phyloP scores from a whole-genome alignment of 1,140 invertebrate species.

The Neotoxoptera formosana region DNA sequence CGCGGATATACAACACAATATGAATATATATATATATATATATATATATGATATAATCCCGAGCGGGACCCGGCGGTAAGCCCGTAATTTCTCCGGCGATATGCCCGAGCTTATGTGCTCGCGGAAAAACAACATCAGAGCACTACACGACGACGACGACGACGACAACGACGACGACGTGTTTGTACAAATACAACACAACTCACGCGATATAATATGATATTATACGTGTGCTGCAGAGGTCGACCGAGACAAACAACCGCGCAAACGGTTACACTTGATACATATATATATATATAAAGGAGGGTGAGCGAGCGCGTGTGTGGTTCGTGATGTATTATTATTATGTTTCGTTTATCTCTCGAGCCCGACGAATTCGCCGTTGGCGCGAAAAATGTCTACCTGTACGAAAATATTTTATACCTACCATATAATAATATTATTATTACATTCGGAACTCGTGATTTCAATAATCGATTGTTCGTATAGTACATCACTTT shows the following conservation, averaged over 20 bases:
- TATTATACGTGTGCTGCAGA: not conserved
- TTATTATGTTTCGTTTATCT: not conserved
- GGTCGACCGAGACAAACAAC: not conserved
- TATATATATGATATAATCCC: not conserved
- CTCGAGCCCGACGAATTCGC: not conserved
- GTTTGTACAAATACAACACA: slow-evolving; percentile 16
- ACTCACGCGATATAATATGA: not conserved
- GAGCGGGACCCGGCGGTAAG: not conserved
- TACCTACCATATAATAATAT: no score
- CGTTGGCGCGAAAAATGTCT: not conserved
- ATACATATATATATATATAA: no score
- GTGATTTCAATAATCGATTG: no score
- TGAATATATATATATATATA: not conserved
- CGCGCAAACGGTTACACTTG: no score
- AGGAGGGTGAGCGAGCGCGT: no score
- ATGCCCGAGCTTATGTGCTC: not conserved
- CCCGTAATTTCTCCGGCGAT: slow-evolving; percentile 23
- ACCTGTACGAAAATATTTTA: not conserved
- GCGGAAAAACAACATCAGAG: not conserved
- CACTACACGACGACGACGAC: no score
- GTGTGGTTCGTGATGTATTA: no score
- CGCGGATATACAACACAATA: not conserved
- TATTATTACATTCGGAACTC: no score
- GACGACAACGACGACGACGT: no score
- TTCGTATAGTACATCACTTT: no score